These are phyloP conservation scores for Drosophila punjabiensis DNA, from an alignment of 1,140 invertebrate species.

Conservation along the genomic window DNA sequence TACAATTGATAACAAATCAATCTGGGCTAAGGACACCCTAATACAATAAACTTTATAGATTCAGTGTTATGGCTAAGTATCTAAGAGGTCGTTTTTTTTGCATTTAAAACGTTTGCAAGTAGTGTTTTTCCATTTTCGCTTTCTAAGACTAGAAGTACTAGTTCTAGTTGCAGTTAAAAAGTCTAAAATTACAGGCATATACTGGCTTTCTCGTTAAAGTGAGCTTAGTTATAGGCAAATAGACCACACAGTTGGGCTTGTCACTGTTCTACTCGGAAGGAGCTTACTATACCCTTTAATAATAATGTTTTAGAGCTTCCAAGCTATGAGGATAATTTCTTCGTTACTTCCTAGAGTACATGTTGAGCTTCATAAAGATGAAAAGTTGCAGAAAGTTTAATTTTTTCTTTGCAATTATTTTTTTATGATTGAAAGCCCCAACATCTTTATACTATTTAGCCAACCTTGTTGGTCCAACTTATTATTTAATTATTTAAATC, in stretches of 20 bases:
- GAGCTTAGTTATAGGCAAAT: slow-evolving; percentile 32
- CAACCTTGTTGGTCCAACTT: not conserved
- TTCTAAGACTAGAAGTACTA: slow-evolving; percentile 29
- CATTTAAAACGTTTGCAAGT: slow-evolving; percentile 55
- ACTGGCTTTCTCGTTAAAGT: slow-evolving; percentile 59
- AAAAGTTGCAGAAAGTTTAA: slow-evolving; percentile 13
- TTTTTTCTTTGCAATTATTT: not conserved
- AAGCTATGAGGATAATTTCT: slow-evolving; percentile 5
- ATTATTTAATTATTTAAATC: not conserved
- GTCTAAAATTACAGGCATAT: slow-evolving; percentile 74
- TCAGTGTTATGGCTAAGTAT: slow-evolving; percentile 32
- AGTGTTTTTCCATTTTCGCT: slow-evolving; percentile 11
- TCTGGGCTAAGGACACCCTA: slow-evolving; percentile 20
- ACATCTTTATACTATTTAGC: not conserved
- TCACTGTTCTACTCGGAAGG: slow-evolving; percentile 12
- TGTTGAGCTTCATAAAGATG: slow-evolving; percentile 37
- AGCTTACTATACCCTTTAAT: slow-evolving; percentile 24
- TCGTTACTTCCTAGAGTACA: not conserved
- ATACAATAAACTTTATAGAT: slow-evolving; percentile 13
- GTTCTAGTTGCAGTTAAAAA: slow-evolving; percentile 40
- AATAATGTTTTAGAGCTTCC: slow-evolving; percentile 11
- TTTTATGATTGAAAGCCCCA: not conserved
- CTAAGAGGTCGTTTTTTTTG: slow-evolving; percentile 46
- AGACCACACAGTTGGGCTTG: slow-evolving; percentile 36
- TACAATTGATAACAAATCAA: slow-evolving; percentile 55